Conservation (phyloP, 2,888 invertebrate species). For the Tineola bisselliella region DNA sequence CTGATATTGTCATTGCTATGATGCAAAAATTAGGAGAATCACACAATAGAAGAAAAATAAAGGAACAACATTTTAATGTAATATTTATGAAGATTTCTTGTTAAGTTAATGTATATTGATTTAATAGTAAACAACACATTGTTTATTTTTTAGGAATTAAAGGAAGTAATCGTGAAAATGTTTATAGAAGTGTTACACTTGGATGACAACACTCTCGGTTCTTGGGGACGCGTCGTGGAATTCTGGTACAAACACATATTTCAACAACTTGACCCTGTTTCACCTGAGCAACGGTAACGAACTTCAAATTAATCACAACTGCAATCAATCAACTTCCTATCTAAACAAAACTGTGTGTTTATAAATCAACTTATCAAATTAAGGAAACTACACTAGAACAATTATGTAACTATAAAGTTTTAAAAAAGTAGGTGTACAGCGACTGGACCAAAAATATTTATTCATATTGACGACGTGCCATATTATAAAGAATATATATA, state of each 20-base stretch:
- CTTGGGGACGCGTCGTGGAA: constrained; percentile 55
- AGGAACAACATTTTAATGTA: constrained; percentile 45
- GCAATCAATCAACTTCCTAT: too few relatives aligned
- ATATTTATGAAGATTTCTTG: constrained; percentile 17
- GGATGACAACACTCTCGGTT: constrained; percentile 40
- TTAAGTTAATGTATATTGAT: neutral
- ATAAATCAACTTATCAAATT: too few relatives aligned
- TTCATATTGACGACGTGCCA: too few relatives aligned
- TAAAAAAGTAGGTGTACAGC: too few relatives aligned
- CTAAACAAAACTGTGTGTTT: too few relatives aligned
- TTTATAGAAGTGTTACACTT: constrained; percentile 52
- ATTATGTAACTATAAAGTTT: too few relatives aligned
- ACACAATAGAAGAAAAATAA: constrained; percentile 42
- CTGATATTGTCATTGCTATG: constrained; percentile 51
- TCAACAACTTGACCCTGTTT: constrained; percentile 27
- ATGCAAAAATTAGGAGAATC: constrained; percentile 56
- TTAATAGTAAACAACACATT: neutral
- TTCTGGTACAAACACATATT: constrained; percentile 61
- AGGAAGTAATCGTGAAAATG: constrained; percentile 53
- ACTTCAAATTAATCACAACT: neutral
- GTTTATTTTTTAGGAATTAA: constrained; percentile 38
- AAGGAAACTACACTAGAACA: too few relatives aligned
- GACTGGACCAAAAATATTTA: too few relatives aligned
- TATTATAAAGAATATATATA: too few relatives aligned
- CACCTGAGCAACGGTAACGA: constrained; percentile 10